These are phyloP conservation scores for Schizaphis graminum DNA, from an alignment of 2,888 invertebrate genomes.

Conservation along the genomic window DNA sequence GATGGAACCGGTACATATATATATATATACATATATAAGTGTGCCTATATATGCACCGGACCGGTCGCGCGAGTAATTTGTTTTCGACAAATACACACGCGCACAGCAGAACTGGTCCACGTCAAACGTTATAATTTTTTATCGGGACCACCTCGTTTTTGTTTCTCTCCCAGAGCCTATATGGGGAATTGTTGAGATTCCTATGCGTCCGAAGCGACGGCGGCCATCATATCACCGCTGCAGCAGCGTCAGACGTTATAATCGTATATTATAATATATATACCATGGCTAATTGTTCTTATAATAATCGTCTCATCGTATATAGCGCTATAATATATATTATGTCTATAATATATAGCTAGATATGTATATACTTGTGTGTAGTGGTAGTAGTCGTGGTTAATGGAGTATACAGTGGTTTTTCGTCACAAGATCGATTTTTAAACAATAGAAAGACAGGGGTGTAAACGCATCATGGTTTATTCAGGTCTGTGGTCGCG, in stretches of 20 bases:
- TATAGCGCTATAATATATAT: background rate
- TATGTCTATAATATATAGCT: background rate
- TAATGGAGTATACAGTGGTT: background rate
- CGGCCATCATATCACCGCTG: background rate
- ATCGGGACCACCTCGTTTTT: constrained; percentile 58
- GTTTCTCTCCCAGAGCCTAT: constrained; percentile 34
- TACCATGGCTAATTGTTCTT: constrained; percentile 36
- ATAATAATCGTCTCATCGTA: constrained; percentile 8
- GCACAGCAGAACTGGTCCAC: constrained; percentile 59
- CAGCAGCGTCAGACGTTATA: constrained; percentile 10
- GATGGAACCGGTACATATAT: constrained; percentile 30
- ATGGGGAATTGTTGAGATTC: constrained; percentile 58
- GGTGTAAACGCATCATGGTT: background rate
- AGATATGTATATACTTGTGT: background rate
- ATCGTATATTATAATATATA: constrained; percentile 10
- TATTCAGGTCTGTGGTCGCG: background rate
- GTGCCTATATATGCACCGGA: constrained; percentile 19
- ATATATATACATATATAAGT: background rate
- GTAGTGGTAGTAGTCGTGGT: background rate
- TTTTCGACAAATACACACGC: constrained; percentile 51
- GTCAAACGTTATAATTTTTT: constrained; percentile 65
- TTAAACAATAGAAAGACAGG: background rate
- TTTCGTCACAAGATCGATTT: background rate
- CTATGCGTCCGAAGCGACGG: constrained; percentile 47
- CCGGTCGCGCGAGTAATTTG: constrained; percentile 63